phyloP scores from a whole-genome alignment of 2,888 invertebrate species.

The Epinotia bilunana region DNA sequence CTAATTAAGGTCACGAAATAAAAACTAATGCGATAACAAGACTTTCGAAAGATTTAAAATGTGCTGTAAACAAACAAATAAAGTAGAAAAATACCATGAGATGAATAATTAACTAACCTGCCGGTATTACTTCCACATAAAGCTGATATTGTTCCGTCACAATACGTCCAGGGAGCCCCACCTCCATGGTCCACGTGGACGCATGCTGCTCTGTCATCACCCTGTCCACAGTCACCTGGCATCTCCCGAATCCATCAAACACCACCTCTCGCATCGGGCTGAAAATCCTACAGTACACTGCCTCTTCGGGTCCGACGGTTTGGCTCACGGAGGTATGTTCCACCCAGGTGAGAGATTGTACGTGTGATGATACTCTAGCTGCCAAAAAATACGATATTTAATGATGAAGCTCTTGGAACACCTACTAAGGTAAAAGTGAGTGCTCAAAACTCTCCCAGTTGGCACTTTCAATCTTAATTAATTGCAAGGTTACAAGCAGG shows the following conservation, averaged over 20 bases:
- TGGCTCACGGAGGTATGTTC: slow-evolving; percentile 33
- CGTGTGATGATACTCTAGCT: slow-evolving; percentile 18
- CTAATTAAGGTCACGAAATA: too few species aligned
- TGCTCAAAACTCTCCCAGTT: too few species aligned
- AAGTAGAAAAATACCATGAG: too few species aligned
- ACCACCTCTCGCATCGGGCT: slow-evolving; percentile 28
- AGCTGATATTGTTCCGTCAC: slow-evolving; percentile 31
- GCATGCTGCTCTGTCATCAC: slow-evolving; percentile 25
- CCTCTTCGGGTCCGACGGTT: slow-evolving; percentile 40
- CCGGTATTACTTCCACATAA: slow-evolving; percentile 20
- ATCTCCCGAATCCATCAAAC: slow-evolving; percentile 46
- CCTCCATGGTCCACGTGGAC: slow-evolving; percentile 42
- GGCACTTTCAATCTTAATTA: too few species aligned
- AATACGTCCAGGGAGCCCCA: slow-evolving; percentile 45
- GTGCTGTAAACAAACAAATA: too few species aligned
- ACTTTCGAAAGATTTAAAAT: too few species aligned
- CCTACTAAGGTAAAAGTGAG: background rate
- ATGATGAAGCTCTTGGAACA: background rate
- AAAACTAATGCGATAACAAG: too few species aligned
- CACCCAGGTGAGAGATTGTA: slow-evolving; percentile 15
- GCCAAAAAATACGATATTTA: background rate
- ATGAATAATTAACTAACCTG: slow-evolving; percentile 35
- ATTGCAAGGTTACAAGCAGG: too few species aligned
- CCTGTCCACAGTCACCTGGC: slow-evolving; percentile 36
- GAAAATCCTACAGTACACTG: slow-evolving; percentile 45